phyloP scores from a whole-genome alignment of 92 coral and sea anemone genomes.

The Zoanthus sansibaricus region DNA sequence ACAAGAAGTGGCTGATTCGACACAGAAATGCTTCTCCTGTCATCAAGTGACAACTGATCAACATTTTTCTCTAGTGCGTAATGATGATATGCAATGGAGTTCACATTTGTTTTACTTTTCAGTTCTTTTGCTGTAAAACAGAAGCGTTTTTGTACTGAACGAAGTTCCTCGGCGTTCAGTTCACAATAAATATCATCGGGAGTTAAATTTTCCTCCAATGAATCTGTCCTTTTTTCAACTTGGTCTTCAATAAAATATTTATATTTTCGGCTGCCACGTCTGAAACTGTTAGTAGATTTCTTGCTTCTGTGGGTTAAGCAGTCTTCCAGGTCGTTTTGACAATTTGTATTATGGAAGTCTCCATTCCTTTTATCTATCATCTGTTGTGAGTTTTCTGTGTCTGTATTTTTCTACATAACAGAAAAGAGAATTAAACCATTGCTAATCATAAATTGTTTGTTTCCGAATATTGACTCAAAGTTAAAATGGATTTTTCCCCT shows the following conservation, averaged over 20 bases:
- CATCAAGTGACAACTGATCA: neutral
- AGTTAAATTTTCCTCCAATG: neutral
- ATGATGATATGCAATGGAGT: neutral
- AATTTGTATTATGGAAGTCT: neutral
- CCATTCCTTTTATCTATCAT: neutral
- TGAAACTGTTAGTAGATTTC: neutral
- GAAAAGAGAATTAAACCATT: neutral
- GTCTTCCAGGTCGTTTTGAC: neutral
- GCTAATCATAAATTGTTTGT: neutral
- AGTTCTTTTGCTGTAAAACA: neutral
- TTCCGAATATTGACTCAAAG: no score
- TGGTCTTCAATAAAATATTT: neutral
- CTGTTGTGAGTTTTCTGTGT: neutral
- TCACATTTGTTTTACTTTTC: neutral
- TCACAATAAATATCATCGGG: conserved; percentile 36
- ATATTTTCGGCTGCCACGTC: neutral
- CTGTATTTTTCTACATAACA: conserved; percentile 1
- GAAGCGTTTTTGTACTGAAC: conserved; percentile 18
- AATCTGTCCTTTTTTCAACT: neutral
- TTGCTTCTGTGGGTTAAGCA: neutral
- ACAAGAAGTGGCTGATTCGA: neutral
- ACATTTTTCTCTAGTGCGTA: neutral
- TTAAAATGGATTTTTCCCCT: no score
- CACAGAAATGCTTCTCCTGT: neutral
- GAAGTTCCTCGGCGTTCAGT: conserved; percentile 10